Base-by-base conservation (phyloP, 2,797 vertebrate species). In the Tadarida brasiliensis region DNA sequence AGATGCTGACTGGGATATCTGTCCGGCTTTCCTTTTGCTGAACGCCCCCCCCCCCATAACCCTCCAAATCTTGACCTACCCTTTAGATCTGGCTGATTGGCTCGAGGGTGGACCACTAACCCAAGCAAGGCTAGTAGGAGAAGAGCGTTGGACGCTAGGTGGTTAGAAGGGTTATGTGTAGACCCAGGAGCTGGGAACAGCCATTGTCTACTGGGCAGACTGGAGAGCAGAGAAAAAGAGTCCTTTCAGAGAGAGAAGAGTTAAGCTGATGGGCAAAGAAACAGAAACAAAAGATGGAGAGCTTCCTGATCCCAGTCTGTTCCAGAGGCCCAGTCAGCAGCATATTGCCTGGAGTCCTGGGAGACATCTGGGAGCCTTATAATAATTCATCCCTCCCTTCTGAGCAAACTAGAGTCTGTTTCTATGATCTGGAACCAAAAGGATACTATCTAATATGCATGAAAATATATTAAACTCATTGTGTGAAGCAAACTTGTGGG, bases 401-500 rank as follows among this genome's bases (percentile, higher is more conserved):
- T 56, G 59, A 83, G 63, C 39, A 78, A 87, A 61, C 22, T 49
- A 59, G 7, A n/a, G 54, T 80, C 26, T 33, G 24, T 61, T 94
- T 80, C 35, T 78, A 77, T 71, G 93, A 77, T 39, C 89, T 84
- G 49, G 65, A 91, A 63, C 26, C 19, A 35, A 92, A 67, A 94
- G 47, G 89, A 78, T 68, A 33, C 57, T 94, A 67, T 86, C 73
- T 49, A 91, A 82, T 44, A 70, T 14, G 1, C 33, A n/a, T 91
- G 80, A 81, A 88, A 88, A 86, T 54, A 81, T 14, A 86, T 56
- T 56, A 59, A 90, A 82, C 57, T 81, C 39, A 63, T 54, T 44
- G 26, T 89, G 59, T 59, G 30, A 73, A 73, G 20, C n/a, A 78
- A 89, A 89, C 7, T 33, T 73, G 35, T 78, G 56, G 61, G 56